These are phyloP conservation scores for Temnothorax nylanderi DNA, from an alignment of 1,140 invertebrate species.

Conservation along the genomic window DNA sequence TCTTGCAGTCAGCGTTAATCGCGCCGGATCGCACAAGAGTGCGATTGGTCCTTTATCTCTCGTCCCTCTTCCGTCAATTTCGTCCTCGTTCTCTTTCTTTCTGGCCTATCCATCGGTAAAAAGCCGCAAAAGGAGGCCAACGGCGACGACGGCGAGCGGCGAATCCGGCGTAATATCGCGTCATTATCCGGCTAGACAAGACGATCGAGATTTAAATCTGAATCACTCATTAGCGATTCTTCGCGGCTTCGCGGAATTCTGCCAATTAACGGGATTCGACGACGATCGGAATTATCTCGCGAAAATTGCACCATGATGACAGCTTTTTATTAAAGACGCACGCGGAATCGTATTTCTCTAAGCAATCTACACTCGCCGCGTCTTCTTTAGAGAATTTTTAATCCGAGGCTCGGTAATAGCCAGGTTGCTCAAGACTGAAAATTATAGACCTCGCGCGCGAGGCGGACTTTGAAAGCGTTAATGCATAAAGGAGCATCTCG, in stretches of 20 bases:
- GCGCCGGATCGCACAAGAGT: constrained; percentile 38
- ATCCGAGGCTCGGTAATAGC: constrained; percentile 4
- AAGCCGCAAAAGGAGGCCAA: constrained; percentile 26
- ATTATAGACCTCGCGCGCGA: constrained; percentile 18
- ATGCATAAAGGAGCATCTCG: constrained; percentile 3
- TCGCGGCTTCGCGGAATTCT: constrained; percentile 4
- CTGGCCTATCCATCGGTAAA: not conserved
- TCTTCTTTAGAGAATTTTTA: constrained; percentile 30
- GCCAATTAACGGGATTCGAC: constrained; percentile 37
- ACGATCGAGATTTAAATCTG: constrained; percentile 51
- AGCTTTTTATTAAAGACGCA: not conserved
- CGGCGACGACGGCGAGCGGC: not conserved
- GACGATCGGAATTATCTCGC: constrained; percentile 29
- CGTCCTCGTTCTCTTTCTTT: not conserved
- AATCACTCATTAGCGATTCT: constrained; percentile 34
- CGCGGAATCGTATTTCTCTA: not conserved
- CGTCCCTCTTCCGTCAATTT: not conserved
- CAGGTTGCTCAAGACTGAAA: constrained; percentile 21
- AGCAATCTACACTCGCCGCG: not conserved
- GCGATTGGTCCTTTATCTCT: constrained; percentile 69
- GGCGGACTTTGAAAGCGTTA: constrained; percentile 16
- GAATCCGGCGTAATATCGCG: constrained; percentile 19
- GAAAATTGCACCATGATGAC: not conserved
- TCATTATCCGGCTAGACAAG: constrained; percentile 31
- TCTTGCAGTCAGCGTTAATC: constrained; percentile 75